Base-by-base conservation (phyloP, 2,888 invertebrate species). In the Lutraria lutraria region DNA sequence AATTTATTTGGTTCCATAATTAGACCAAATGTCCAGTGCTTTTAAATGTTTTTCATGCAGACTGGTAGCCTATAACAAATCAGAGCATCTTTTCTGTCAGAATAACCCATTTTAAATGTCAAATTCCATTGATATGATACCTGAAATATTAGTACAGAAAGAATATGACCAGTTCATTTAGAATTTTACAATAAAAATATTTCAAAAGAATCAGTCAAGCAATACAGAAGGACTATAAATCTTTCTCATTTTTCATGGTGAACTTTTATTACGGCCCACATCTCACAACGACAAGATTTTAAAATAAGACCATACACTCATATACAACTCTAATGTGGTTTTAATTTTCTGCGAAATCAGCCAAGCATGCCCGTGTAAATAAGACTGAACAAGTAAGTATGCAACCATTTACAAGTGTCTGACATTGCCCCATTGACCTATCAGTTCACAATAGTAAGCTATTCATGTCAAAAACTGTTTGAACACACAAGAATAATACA, bases 131-230 rank as follows among this genome's bases (percentile, higher is more conserved):
- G 63, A 68, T 68, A 68, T 8, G 4, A 25, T 68, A 25, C n/a
- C 63, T 4, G 25, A 68, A 68, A 21, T 68, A 68, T 68, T 43
- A 43, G 43, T 43, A 25, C 63, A 68, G 25, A 68, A 68, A 68
- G 43, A n/a, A n/a, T 68, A 56, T 56, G 63, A 68, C 63, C 63
- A 68, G 25, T 68, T 68, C 60, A 25, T 25, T n/a, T 25, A 68
- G n/a, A 25, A 25, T 68, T n/a, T 68, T 12, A 25, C 63, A n/a
- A 68, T 68, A 25, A 19, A n/a, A 25, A 25, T 12, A 60, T 68
- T 68, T 68, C 25, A 68, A 68, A 25, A 68, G 63, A 68, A 25
- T 68, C 63, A 68, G 63, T 68, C 63, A 68, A 68, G 63, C 63
- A 68, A 12, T 25, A n/a, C 25, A 68, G 25, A 68, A n/a, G n/a